Percentiles rank a stretch among this genome's conserved stretches.
phyloP scores from a whole-genome alignment of 2,888 invertebrate species.

The Leptopilina myrica region DNA sequence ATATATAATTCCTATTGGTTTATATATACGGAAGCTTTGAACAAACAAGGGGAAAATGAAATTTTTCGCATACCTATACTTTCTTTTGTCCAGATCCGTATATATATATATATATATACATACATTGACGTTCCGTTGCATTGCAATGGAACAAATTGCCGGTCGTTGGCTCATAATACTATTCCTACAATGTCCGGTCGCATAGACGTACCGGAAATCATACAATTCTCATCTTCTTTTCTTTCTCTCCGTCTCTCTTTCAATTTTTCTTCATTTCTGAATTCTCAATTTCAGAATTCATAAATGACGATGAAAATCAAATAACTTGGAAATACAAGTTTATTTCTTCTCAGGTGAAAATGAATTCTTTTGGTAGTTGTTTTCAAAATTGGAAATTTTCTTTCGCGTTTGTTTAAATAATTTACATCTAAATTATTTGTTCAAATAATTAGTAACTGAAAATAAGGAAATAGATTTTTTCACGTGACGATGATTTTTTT shows the following conservation, averaged over 20 bases:
- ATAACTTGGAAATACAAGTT: not conserved
- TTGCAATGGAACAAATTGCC: slow-evolving; percentile 30
- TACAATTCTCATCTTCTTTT: slow-evolving; percentile 10
- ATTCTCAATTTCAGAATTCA: not conserved
- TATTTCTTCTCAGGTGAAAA: not conserved
- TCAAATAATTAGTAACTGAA: too few relatives aligned
- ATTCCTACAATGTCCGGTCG: slow-evolving; percentile 34
- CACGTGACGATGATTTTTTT: too few relatives aligned
- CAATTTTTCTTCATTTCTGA: not conserved
- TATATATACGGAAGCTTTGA: slow-evolving; percentile 11
- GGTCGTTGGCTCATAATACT: slow-evolving; percentile 31
- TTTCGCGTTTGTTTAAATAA: too few relatives aligned
- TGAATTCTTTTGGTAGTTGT: not conserved
- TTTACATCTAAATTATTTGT: too few relatives aligned
- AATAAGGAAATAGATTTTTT: too few relatives aligned
- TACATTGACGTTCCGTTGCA: slow-evolving; percentile 24
- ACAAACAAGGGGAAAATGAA: slow-evolving; percentile 21
- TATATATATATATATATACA: slow-evolving; percentile 10
- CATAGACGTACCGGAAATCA: slow-evolving; percentile 30
- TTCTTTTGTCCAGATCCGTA: slow-evolving; percentile 29
- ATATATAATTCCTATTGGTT: slow-evolving; percentile 4
- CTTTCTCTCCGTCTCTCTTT: too few relatives aligned
- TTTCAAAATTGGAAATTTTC: not conserved
- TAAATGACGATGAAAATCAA: not conserved
- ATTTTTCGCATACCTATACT: slow-evolving; percentile 35